Percentiles rank a stretch among this genome's conserved stretches.
These are phyloP conservation scores for Chymomyza amoena DNA, from an alignment of 2,888 invertebrate genomes.

Conservation along the genomic window DNA sequence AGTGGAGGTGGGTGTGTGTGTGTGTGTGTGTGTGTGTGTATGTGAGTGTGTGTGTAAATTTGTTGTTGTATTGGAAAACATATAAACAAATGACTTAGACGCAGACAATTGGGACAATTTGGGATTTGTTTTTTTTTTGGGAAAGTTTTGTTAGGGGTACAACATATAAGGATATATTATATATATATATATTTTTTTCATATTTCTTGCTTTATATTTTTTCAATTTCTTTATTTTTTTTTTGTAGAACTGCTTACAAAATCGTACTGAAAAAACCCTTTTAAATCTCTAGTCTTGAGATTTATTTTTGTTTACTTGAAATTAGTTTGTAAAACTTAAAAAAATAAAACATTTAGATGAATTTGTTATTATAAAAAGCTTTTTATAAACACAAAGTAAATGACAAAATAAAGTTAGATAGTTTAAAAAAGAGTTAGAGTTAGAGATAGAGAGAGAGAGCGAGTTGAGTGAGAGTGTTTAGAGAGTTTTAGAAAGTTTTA, in stretches of 20 bases:
- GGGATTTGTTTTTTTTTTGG: slow-evolving; percentile 38
- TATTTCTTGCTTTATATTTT: slow-evolving; percentile 44
- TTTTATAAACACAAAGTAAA: slow-evolving; percentile 52
- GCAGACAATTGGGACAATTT: slow-evolving; percentile 84
- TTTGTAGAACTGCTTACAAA: slow-evolving; percentile 45
- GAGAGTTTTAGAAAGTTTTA: not conserved
- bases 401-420: slow-evolving; percentile 26
- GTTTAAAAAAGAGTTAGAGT: slow-evolving; percentile 1
- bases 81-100: slow-evolving; percentile 86
- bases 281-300: slow-evolving; percentile 34
- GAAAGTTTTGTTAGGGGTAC: slow-evolving; percentile 68
- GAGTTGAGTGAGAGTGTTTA: slow-evolving; percentile 20
- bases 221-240: slow-evolving; percentile 30
- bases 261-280: slow-evolving; percentile 77
- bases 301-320: slow-evolving; percentile 14
- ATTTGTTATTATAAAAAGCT: slow-evolving; percentile 54
- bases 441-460: slow-evolving; percentile 23
- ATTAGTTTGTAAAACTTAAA: slow-evolving; percentile 10
- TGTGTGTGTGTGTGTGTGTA: slow-evolving; percentile 45
- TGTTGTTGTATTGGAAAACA: slow-evolving; percentile 75
- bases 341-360: slow-evolving; percentile 23
- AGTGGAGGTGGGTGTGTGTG: slow-evolving; percentile 54
- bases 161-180: slow-evolving; percentile 76
- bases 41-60: slow-evolving; percentile 43
- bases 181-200: slow-evolving; percentile 44